Evolutionary conservation across 2,113 vertebrate genomes (phyloP), one percentile per base, ranked within the genome.

Genomic region (Hippocampus comes): DNA sequence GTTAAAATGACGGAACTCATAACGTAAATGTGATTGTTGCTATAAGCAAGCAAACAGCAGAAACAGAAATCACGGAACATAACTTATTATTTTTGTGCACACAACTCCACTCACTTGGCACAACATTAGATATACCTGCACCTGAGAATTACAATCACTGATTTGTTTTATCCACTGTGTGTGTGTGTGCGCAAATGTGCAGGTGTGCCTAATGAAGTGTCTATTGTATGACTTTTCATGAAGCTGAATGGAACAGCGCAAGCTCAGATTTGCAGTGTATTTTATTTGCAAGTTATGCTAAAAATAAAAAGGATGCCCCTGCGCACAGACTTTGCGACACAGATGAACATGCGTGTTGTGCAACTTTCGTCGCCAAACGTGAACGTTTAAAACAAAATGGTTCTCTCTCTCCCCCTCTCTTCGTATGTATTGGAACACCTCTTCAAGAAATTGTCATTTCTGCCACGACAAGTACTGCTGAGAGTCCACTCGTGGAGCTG

Each of bases 271-370:
- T 78, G 75, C 70, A 73, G 68, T 73, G 43, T 72, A 48, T 21
- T 34, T 72, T 67, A 34, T 5, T 48, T 34, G 30, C 63, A 25
- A 46, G n/a, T 66, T 66, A 21, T 43, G 42, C n/a, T 4, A n/a
- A 64, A 59, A 20, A 15, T 78, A 55, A 41, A 76, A 76, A 75
- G 63, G 17, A 59, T 67, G 70, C 51, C 41, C 67, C 21, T 55
- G 41, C 67, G 66, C 55, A 68, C 59, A 72, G 70, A 60, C 61
- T 74, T 75, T 84, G 80, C 82, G 86, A 83, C 76, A 75, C 57
- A 79, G 69, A 85, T 49, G 57, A 75, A 73, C 77, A 74, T 72
- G 77, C 70, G 1, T 55, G 42, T 25, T 12, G 10, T 12, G 23
- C 17, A 34, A 38, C 59, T 17, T 9, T 61, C 34, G 59, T 34